Evolutionary conservation across 2,797 vertebrate species (phyloP), one percentile per base, ranked within the genome.

Genomic region (Sciaenops ocellatus): DNA sequence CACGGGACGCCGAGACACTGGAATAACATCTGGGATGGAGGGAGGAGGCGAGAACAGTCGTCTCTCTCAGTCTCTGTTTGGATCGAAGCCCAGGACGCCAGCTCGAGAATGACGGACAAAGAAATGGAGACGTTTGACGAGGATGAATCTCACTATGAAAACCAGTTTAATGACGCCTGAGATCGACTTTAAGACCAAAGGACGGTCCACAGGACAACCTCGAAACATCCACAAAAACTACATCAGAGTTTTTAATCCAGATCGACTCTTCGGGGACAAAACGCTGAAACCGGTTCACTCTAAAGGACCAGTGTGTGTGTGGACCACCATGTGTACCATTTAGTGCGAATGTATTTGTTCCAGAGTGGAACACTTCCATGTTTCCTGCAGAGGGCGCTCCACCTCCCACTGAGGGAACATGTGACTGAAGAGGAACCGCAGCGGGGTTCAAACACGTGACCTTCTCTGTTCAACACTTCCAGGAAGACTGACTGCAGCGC

Each of bases 21-120:
- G 20, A 78, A 50, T 52, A 72, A 64, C 62, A 70, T 74, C 57
- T 66, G 80, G 61, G 76, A 55, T 6, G 67, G 28, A 65, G 26
- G 20, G 50, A n/a, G 22, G 24, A 46, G 6, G 16, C 69, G 47
- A 38, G 26, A 41, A 17, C 22, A 26, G 17, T 13, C 17, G 24
- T 55, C 41, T 26, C 42, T 64, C 15, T 51, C 30, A 9, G 34
- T 34, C n/a, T n/a, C 13, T 77, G 46, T n/a, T 15, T 77, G 51
- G 65, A 73, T 3, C 22, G 17, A 5, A 7, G 57, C 50, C 41
- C 62, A 28, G 41, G 65, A 54, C 38, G 34, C 38, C 34, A 34
- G 34, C 34, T 34, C 11, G 18, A 59, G 8, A 66, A 10, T 22
- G 34, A 63, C 4, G 4, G 60, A 52, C 30, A 13, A 46, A 15